These are phyloP conservation scores for Vulpes vulpes DNA, from an alignment of 2,113 vertebrate genomes.

Conservation along the genomic window DNA sequence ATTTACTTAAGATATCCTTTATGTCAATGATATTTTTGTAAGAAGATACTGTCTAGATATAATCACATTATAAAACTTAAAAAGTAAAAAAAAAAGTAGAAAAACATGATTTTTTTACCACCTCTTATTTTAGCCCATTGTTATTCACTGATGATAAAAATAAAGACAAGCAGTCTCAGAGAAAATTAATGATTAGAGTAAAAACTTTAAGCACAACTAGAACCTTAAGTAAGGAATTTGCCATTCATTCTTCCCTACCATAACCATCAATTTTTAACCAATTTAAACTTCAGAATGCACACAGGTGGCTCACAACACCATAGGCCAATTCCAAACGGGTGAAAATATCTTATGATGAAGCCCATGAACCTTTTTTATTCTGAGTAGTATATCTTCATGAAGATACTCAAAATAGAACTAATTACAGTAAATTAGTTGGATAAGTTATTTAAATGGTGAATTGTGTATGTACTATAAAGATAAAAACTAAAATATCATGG, in stretches of 20 bases:
- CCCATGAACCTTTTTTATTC: neutral
- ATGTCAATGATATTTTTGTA: neutral
- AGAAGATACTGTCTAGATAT: neutral
- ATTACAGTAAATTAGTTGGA: neutral
- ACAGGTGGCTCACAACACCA: neutral
- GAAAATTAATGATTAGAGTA: neutral
- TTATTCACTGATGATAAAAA: slow-evolving; percentile 1
- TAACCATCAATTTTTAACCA: neutral
- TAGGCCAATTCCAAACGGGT: neutral
- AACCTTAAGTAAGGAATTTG: neutral
- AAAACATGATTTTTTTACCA: neutral
- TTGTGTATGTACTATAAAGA: neutral
- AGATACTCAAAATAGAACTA: neutral
- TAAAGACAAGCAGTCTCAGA: neutral
- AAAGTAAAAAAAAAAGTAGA: neutral
- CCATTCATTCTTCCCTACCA: neutral
- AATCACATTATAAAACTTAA: neutral
- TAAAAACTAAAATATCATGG: neutral
- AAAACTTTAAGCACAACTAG: neutral
- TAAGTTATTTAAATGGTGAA: neutral
- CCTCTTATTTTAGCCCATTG: neutral
- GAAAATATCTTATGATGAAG: neutral
- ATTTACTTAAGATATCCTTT: neutral
- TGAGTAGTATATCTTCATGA: neutral
- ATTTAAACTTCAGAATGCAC: neutral